A percentile compares a stretch with the other conserved stretches of the same genome.
These are phyloP conservation scores for Aproaerema taeniolella DNA, from an alignment of 2,888 invertebrate genomes.

Conservation along the genomic window DNA sequence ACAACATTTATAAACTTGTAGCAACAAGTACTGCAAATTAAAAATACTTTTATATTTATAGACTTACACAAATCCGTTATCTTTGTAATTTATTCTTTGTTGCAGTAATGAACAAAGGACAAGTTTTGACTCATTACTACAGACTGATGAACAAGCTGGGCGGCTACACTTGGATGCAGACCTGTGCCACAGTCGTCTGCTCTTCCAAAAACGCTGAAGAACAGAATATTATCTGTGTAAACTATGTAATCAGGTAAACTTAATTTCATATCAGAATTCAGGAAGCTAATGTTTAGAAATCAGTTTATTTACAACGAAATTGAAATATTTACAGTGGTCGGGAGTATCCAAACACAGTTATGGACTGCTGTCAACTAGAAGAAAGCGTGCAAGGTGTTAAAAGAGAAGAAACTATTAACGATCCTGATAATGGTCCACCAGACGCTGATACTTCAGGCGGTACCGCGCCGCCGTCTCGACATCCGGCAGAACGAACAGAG, in stretches of 20 bases:
- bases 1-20: too few species aligned
- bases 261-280: background rate
- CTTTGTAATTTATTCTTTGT: constrained; percentile 32
- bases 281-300: background rate
- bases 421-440: constrained; percentile 93
- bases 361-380: constrained; percentile 96
- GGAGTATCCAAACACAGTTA: constrained; percentile 92
- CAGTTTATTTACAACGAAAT: background rate
- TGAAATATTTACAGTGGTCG: constrained; percentile 83
- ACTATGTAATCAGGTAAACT: constrained; percentile 94
- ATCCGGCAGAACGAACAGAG: constrained; percentile 58
- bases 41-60: too few species aligned
- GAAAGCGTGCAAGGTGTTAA: constrained; percentile 89
- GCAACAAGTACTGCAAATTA: too few species aligned
- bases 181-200: constrained; percentile 97
- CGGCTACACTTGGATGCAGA: constrained; percentile 97
- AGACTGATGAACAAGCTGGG: constrained; percentile 97
- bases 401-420: constrained; percentile 88
- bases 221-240: constrained; percentile 97
- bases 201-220: constrained; percentile 97
- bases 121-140: constrained; percentile 97
- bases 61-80: too few species aligned
- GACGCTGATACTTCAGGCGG: constrained; percentile 83
- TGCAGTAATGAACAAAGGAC: constrained; percentile 96
- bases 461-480: constrained; percentile 54